These are phyloP conservation scores for Kryptolebias ocellatus DNA, from an alignment of 2,797 vertebrate species.

Conservation along the genomic window DNA sequence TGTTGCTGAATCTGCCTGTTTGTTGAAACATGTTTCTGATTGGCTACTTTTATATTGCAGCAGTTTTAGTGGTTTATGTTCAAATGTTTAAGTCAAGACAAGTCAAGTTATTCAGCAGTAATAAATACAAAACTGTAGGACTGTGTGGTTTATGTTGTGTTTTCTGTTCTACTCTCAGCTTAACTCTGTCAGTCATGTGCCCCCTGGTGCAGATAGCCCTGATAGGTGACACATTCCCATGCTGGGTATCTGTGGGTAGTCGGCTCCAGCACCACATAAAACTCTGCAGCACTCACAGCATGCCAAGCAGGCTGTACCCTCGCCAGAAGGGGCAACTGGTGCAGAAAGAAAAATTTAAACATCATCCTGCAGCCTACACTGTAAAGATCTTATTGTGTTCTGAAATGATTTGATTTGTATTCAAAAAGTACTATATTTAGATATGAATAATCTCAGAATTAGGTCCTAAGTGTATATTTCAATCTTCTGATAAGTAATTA, in stretches of 20 bases:
- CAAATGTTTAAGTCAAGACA: too few species aligned
- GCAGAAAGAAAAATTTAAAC: neutral
- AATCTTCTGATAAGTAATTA: too few species aligned
- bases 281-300: neutral
- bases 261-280: constrained; percentile 6
- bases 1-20: too few species aligned
- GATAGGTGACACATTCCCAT: constrained; percentile 49
- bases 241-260: constrained; percentile 44
- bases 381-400: neutral
- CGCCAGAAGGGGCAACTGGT: neutral
- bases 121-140: neutral
- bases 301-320: neutral
- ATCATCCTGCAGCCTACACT: neutral
- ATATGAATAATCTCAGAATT: neutral
- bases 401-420: neutral
- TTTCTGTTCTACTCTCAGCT: neutral
- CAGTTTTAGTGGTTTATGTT: too few species aligned
- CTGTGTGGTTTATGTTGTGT: neutral
- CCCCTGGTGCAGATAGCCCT: constrained; percentile 18
- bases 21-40: too few species aligned
- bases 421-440: neutral
- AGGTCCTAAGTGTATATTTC: neutral
- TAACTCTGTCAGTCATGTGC: neutral
- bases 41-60: too few species aligned
- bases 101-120: too few species aligned